Evolutionary conservation across 2,888 invertebrate genomes (phyloP).

Genomic region (Cetonia aurata): DNA sequence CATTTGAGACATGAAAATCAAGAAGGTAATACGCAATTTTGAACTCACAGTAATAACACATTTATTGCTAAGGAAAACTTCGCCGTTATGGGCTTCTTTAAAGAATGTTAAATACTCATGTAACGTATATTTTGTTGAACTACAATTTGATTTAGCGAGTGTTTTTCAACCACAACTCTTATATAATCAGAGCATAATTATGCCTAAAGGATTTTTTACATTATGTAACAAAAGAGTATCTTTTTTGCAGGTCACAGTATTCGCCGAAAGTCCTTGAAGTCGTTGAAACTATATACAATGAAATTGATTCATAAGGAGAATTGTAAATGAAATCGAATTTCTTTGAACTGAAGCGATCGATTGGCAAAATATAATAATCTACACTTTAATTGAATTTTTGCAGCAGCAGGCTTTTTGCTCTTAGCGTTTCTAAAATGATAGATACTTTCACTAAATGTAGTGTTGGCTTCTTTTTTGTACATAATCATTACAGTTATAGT

Average conservation of each 20-base stretch:
- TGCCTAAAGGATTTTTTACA: too few relatives aligned
- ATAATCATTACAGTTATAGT: too few relatives aligned
- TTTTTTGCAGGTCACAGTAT: neutral
- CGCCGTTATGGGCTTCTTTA: neutral
- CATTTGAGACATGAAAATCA: too few relatives aligned
- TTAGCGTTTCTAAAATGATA: neutral
- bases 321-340: slow-evolving; percentile 2
- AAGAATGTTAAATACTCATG: neutral
- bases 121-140: too few relatives aligned
- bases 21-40: too few relatives aligned
- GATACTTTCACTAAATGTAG: neutral
- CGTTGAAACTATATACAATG: slow-evolving; percentile 5
- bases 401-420: neutral
- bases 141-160: too few relatives aligned
- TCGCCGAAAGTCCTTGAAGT: slow-evolving; percentile 7
- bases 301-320: slow-evolving; percentile 3
- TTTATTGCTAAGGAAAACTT: too few relatives aligned
- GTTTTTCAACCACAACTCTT: too few relatives aligned
- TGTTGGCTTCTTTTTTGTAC: neutral
- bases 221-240: neutral
- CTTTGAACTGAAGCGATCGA: slow-evolving; percentile 3
- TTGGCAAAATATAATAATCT: slow-evolving; percentile 2
- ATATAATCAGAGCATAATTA: too few relatives aligned
- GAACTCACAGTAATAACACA: too few relatives aligned
- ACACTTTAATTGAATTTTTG: slow-evolving; percentile 2